A percentile compares a stretch with the other conserved stretches of the same genome.
Evolutionary conservation across 2,113 vertebrate genomes (phyloP).

Genomic region (Miniopterus natalensis): DNA sequence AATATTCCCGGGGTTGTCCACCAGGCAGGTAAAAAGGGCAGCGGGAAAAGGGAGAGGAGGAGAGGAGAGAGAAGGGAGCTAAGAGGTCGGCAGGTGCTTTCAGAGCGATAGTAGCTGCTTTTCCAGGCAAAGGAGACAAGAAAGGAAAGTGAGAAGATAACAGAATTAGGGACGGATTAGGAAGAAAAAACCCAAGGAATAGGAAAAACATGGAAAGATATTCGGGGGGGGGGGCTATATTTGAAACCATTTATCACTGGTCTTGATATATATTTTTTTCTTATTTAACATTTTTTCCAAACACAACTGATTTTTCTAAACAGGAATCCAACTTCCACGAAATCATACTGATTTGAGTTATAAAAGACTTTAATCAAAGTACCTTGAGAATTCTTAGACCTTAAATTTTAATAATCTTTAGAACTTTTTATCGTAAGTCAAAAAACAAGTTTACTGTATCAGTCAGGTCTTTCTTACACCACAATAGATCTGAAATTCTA

Average conservation of each 20-base stretch:
- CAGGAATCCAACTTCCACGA: neutral
- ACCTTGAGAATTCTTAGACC: neutral
- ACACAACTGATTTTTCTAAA: neutral
- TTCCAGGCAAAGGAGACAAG: neutral
- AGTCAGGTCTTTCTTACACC: neutral
- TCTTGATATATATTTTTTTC: neutral
- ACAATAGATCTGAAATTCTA: slow-evolving; percentile 39
- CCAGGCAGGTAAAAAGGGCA: neutral
- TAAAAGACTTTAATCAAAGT: neutral
- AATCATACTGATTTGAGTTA: neutral
- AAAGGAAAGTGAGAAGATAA: neutral
- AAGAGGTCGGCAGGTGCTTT: neutral
- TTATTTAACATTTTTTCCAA: neutral
- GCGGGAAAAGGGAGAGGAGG: neutral
- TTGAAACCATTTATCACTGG: neutral
- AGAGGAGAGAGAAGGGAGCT: neutral
- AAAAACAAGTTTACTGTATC: neutral
- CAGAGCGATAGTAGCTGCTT: neutral
- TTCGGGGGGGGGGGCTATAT: neutral
- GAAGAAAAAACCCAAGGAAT: neutral
- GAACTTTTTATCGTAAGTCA: neutral
- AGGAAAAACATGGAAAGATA: neutral
- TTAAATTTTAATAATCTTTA: slow-evolving; percentile 5
- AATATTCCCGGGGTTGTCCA: neutral
- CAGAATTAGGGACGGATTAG: neutral